These are phyloP conservation scores for Campaea margaritaria DNA, from an alignment of 2,888 invertebrate species.

Conservation along the genomic window DNA sequence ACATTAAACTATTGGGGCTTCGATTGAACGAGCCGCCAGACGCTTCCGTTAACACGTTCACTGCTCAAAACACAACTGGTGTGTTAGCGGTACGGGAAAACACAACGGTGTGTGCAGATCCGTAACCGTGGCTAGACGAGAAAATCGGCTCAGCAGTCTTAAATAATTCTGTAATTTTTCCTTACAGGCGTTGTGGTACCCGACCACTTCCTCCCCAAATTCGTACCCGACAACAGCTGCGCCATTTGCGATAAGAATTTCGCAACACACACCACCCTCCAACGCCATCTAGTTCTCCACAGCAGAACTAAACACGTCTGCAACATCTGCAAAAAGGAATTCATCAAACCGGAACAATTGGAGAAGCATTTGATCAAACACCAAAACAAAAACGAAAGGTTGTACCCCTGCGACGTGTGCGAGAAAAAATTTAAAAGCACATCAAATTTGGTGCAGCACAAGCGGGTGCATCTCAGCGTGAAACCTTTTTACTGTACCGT, in stretches of 20 bases:
- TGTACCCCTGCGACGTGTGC: slow-evolving; percentile 52
- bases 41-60: too few relatives aligned
- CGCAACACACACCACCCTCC: slow-evolving; percentile 41
- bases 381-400: slow-evolving; percentile 25
- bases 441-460: slow-evolving; percentile 59
- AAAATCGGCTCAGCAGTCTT: too few relatives aligned
- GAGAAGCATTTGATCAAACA: slow-evolving; percentile 46
- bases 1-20: background rate
- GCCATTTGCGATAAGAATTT: slow-evolving; percentile 44
- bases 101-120: too few relatives aligned
- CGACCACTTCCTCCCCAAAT: slow-evolving; percentile 14
- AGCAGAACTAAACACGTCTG: slow-evolving; percentile 37
- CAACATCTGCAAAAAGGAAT: slow-evolving; percentile 40
- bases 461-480: slow-evolving; percentile 44
- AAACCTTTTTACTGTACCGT: slow-evolving; percentile 49
- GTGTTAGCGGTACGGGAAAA: too few relatives aligned
- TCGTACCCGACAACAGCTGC: slow-evolving; percentile 32
- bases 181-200: slow-evolving; percentile 60
- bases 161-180: too few relatives aligned
- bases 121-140: too few relatives aligned
- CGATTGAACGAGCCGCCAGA: too few relatives aligned
- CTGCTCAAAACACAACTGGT: too few relatives aligned
- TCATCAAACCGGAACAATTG: slow-evolving; percentile 31
- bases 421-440: slow-evolving; percentile 53
- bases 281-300: slow-evolving; percentile 45